Percentiles rank a stretch among this genome's conserved stretches.
phyloP scores from a whole-genome alignment of 2,888 invertebrate genomes.

The Stenurella melanura region DNA sequence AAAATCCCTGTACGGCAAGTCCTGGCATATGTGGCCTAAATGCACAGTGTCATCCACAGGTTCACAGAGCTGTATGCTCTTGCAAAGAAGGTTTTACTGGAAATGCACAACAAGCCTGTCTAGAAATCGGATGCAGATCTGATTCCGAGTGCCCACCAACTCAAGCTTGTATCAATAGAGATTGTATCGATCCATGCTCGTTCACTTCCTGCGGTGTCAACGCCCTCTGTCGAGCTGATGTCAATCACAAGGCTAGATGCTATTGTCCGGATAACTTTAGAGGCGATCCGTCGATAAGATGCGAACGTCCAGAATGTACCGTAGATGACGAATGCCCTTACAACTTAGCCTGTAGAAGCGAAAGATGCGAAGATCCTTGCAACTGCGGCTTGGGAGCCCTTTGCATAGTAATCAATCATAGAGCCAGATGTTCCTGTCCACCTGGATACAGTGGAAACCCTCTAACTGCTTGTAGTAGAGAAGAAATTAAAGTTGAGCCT shows the following conservation, averaged over 20 bases:
- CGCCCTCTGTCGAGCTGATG: slow-evolving; percentile 85
- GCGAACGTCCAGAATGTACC: slow-evolving; percentile 86
- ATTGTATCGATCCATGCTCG: slow-evolving; percentile 87
- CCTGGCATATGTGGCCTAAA: slow-evolving; percentile 83
- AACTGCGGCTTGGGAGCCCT: slow-evolving; percentile 86
- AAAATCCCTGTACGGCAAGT: slow-evolving; percentile 83
- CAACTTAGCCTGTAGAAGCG: slow-evolving; percentile 85
- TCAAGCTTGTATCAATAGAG: slow-evolving; percentile 87
- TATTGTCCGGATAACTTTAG: slow-evolving; percentile 87
- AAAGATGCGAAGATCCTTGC: slow-evolving; percentile 89
- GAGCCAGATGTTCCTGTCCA: slow-evolving; percentile 87
- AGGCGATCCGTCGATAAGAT: slow-evolving; percentile 87
- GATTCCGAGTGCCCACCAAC: slow-evolving; percentile 89
- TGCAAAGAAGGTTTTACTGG: slow-evolving; percentile 90
- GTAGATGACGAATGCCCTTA: slow-evolving; percentile 85
- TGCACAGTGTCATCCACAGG: slow-evolving; percentile 85
- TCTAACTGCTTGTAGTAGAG: slow-evolving; percentile 78
- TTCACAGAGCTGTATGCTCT: slow-evolving; percentile 88
- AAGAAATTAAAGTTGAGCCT: slow-evolving; percentile 75
- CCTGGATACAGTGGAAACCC: slow-evolving; percentile 89
- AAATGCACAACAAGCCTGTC: slow-evolving; percentile 86
- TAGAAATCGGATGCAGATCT: slow-evolving; percentile 88
- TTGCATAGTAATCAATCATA: slow-evolving; percentile 86
- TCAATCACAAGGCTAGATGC: slow-evolving; percentile 87
- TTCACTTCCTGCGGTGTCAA: slow-evolving; percentile 87